phyloP scores from a whole-genome alignment of 2,888 invertebrate species.

The Aspidiotus rigidus region DNA sequence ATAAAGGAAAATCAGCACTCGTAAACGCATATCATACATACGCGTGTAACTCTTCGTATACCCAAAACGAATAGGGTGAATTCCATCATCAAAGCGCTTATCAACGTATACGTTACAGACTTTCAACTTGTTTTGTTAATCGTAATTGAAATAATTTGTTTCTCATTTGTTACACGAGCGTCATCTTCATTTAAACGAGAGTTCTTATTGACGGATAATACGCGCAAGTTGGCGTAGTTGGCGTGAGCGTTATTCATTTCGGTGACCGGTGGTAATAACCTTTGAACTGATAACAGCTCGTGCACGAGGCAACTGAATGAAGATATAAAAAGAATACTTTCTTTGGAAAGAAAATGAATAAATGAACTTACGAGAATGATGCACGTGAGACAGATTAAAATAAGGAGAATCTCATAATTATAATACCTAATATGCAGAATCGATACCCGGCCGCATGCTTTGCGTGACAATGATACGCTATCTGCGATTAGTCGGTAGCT shows the following conservation, averaged over 20 bases:
- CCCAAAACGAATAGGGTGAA: not conserved
- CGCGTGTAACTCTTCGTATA: not conserved
- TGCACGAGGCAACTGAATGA: too few relatives aligned
- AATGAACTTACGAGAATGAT: too few relatives aligned
- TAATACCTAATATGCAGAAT: too few relatives aligned
- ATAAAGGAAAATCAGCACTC: not conserved
- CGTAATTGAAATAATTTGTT: conserved; percentile 2
- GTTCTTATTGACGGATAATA: not conserved
- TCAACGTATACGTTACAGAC: not conserved
- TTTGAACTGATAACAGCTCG: too few relatives aligned
- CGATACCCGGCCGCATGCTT: too few relatives aligned
- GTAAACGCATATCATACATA: not conserved
- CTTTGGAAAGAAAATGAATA: too few relatives aligned
- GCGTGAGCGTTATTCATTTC: not conserved
- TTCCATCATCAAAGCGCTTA: not conserved
- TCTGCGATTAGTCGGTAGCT: too few relatives aligned
- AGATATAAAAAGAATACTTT: too few relatives aligned
- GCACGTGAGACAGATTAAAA: too few relatives aligned
- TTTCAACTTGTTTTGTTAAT: not conserved
- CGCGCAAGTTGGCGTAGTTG: not conserved
- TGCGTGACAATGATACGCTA: too few relatives aligned
- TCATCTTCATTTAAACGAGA: not conserved
- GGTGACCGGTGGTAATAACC: not conserved
- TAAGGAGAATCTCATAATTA: too few relatives aligned
- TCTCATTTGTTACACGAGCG: not conserved